A percentile compares a stretch with the other conserved stretches of the same genome.
These are phyloP conservation scores for Dromius quadrimaculatus DNA, from an alignment of 2,888 invertebrate species.

Conservation along the genomic window DNA sequence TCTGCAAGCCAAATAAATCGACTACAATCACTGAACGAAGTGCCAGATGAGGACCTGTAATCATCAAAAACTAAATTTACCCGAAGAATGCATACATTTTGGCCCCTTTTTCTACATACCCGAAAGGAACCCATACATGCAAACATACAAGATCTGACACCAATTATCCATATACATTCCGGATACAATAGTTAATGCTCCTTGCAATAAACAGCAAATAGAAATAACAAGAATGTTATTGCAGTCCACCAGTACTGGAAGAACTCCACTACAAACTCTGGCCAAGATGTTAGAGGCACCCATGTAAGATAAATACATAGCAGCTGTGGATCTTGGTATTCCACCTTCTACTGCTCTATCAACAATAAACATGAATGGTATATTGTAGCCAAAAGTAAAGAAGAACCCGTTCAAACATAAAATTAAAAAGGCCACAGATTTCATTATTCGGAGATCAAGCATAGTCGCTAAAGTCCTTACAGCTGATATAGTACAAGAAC, in stretches of 20 bases:
- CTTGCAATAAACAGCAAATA: slow-evolving; percentile 63
- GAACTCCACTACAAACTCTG: slow-evolving; percentile 82
- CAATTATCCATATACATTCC: slow-evolving; percentile 72
- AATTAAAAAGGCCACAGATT: slow-evolving; percentile 57
- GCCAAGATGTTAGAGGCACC: slow-evolving; percentile 91
- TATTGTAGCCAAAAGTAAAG: slow-evolving; percentile 21
- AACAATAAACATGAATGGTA: slow-evolving; percentile 63
- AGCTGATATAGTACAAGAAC: slow-evolving; percentile 16
- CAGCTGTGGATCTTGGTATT: slow-evolving; percentile 69
- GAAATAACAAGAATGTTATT: neutral
- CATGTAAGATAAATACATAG: slow-evolving; percentile 82
- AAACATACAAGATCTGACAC: slow-evolving; percentile 81
- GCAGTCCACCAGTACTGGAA: neutral
- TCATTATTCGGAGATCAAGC: slow-evolving; percentile 46
- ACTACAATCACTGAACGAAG: slow-evolving; percentile 85
- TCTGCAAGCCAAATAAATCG: slow-evolving; percentile 91
- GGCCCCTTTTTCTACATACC: slow-evolving; percentile 70
- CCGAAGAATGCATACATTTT: no score
- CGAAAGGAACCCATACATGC: slow-evolving; percentile 86
- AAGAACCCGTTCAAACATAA: slow-evolving; percentile 57
- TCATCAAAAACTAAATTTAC: no score
- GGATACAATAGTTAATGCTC: slow-evolving; percentile 82
- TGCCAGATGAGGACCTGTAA: slow-evolving; percentile 80
- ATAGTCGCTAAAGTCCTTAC: slow-evolving; percentile 39
- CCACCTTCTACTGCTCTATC: slow-evolving; percentile 71